Base-by-base conservation (phyloP, 2,888 invertebrate species). In the Lathronympha strigana region DNA sequence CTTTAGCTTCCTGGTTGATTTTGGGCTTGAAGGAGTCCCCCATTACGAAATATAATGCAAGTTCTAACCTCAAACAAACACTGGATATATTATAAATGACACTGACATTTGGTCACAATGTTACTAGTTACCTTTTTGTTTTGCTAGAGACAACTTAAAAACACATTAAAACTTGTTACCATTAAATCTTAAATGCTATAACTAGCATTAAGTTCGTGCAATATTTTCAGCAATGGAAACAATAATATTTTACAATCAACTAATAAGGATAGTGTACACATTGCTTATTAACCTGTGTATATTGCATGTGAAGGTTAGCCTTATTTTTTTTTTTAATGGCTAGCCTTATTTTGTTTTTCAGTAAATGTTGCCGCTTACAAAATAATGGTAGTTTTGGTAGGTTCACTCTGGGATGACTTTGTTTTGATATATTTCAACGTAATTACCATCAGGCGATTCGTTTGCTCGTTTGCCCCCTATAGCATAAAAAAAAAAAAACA, bases 1-100 rank as follows among this genome's bases (percentile, higher is more conserved):
- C 86, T 78, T 87, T 81, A 51, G 78, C 76, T 28, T 75, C 82
- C 66, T 80, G 69, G 69, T 73, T 83, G 63, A 88, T 82, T 73
- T 89, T 90, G 33, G 90, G 85, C 72, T 87, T 88, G 70, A 80
- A 85, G 36, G 86, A 82, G 75, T 91, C 90, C 67, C 84, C 90
- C 91, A 91, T 91, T 78, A 87, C 90, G 89, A 80, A 74, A 68
- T 75, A 69, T 66, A 72, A 72, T 71, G 75, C 71, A 60, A 62
- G 67, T 73, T 71, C 67, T 86, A 87, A 88, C 88, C 87, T 85
- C 75, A 74, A 83, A 71, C 57, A 66, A 71, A 64, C 47, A 61
- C 53, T 47, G 15, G 49, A 54, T 5, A 55, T 23, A 67, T 17
- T 53, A 47, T 28, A 68, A 61, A 67, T 58, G 63, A 71, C 66